phyloP scores from a whole-genome alignment of 2,113 vertebrate species.

The Cacatua alba region DNA sequence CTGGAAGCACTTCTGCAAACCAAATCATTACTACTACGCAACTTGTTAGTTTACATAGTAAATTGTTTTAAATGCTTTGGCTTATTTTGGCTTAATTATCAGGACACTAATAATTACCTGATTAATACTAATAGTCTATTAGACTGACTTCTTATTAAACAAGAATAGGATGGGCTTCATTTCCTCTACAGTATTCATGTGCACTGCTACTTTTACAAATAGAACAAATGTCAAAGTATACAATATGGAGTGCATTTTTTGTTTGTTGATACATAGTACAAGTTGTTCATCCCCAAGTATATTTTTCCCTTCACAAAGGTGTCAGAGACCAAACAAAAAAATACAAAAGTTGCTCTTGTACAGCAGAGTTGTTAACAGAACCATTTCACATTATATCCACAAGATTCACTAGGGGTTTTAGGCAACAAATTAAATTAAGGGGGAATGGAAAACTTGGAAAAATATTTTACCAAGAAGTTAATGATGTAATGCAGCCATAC shows the following conservation, averaged over 20 bases:
- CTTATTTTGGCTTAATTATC: constrained; percentile 10
- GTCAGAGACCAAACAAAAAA: not conserved
- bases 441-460: not conserved
- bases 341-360: not conserved
- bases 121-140: not conserved
- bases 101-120: constrained; percentile 12
- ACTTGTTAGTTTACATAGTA: not conserved
- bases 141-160: not conserved
- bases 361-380: not conserved
- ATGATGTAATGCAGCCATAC: constrained; percentile 29
- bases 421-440: constrained; percentile 20
- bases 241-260: not conserved
- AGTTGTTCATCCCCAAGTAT: not conserved
- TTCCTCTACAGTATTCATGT: not conserved
- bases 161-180: not conserved
- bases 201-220: not conserved
- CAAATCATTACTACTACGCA: not conserved
- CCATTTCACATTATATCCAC: not conserved
- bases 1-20: not conserved
- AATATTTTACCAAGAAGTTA: constrained; percentile 35
- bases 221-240: not conserved
- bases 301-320: not conserved
- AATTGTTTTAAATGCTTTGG: not conserved
- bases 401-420: constrained; percentile 14
- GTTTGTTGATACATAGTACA: not conserved